Conservation (phyloP, 1,140 invertebrate species). For the Leptinotarsa undecemlineata region DNA sequence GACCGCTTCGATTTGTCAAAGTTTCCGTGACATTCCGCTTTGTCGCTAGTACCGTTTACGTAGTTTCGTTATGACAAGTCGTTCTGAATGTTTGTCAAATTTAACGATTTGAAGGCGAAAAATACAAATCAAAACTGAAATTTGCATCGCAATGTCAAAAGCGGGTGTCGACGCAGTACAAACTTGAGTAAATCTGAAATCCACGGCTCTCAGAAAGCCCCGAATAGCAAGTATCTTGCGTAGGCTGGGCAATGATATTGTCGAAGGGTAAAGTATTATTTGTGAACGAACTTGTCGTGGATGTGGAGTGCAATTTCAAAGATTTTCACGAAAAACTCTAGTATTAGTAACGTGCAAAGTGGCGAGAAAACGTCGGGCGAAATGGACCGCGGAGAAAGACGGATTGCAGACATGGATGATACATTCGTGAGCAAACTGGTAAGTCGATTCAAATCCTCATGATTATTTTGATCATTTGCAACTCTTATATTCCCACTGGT, state of each 20-base stretch:
- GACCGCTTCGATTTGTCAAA: slow-evolving; percentile 20
- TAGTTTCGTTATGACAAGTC: slow-evolving; percentile 26
- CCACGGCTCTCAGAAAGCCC: background rate
- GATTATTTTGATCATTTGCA: slow-evolving; percentile 13
- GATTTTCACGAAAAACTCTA: slow-evolving; percentile 45
- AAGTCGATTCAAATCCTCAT: slow-evolving; percentile 22
- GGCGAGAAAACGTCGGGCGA: slow-evolving; percentile 33
- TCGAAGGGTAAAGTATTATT: slow-evolving; percentile 35
- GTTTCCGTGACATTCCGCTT: slow-evolving; percentile 2
- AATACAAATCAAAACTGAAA: background rate
- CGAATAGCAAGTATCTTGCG: slow-evolving; percentile 27
- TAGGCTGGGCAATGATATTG: slow-evolving; percentile 48
- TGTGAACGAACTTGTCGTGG: slow-evolving; percentile 38
- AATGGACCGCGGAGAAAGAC: slow-evolving; percentile 40
- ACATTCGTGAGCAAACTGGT: slow-evolving; percentile 44
- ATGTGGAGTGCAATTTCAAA: slow-evolving; percentile 50
- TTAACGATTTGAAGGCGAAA: slow-evolving; percentile 12
- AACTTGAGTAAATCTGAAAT: too few relatives aligned
- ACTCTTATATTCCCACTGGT: background rate
- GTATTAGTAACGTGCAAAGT: slow-evolving; percentile 32
- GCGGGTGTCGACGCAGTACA: too few relatives aligned
- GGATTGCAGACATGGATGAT: slow-evolving; percentile 38
- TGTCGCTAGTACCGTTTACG: slow-evolving; percentile 19
- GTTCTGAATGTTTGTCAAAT: slow-evolving; percentile 20
- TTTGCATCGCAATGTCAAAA: background rate